Conservation (phyloP, 2,888 invertebrate genomes). For the Caenorhabditis macrosperma region DNA sequence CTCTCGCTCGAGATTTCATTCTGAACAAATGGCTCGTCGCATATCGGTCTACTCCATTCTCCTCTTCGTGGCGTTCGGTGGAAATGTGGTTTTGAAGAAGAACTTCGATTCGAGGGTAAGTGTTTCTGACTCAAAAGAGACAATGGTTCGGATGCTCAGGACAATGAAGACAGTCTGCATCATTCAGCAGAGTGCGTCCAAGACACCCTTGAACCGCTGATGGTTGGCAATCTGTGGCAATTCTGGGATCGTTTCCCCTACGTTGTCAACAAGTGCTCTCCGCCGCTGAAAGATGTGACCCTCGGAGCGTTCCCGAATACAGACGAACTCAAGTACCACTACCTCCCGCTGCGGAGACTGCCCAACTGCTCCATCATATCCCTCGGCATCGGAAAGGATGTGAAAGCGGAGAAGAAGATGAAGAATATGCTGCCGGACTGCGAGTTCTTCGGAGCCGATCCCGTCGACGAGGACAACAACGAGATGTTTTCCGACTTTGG, state of each 20-base stretch:
- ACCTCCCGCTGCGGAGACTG: conserved; percentile 43
- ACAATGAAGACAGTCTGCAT: conserved; percentile 39
- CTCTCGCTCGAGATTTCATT: not conserved
- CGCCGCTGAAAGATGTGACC: conserved; percentile 26
- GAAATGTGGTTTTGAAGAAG: conserved; percentile 31
- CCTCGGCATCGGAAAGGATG: conserved; percentile 68
- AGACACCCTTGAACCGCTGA: conserved; percentile 34
- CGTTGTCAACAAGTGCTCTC: conserved; percentile 62
- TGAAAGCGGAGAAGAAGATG: conserved; percentile 65
- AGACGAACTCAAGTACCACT: conserved; percentile 66
- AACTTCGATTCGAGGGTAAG: conserved; percentile 41
- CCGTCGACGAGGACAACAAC: conserved; percentile 64
- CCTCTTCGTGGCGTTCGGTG: conserved; percentile 36
- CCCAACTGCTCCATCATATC: conserved; percentile 62
- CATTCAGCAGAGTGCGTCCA: conserved; percentile 47
- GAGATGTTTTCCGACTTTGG: conserved; percentile 63
- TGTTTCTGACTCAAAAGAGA: not conserved
- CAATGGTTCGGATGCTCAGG: not conserved
- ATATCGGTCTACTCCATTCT: conserved; percentile 20
- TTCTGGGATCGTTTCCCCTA: conserved; percentile 60
- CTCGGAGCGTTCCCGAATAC: conserved; percentile 59
- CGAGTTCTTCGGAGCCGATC: conserved; percentile 65
- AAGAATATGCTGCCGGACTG: conserved; percentile 56
- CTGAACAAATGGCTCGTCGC: conserved; percentile 11
- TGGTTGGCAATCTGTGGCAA: conserved; percentile 31